These are phyloP conservation scores for Pollicipes pollicipes DNA, from an alignment of 1,140 invertebrate species.

Conservation along the genomic window DNA sequence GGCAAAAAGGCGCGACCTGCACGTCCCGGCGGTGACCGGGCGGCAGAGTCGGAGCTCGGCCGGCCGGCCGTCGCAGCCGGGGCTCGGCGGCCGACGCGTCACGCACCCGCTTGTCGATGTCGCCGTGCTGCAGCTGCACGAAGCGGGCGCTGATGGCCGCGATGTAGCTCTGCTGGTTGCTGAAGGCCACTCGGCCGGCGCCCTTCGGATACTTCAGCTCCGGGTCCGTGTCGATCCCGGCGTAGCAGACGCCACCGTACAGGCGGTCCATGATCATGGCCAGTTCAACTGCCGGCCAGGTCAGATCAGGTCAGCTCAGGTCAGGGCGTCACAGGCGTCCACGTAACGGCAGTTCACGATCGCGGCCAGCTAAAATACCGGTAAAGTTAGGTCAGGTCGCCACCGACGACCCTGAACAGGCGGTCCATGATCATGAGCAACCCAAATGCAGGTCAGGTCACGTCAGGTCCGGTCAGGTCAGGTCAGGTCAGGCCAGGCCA, in stretches of 20 bases:
- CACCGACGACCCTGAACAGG: too few species aligned
- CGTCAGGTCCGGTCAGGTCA: too few species aligned
- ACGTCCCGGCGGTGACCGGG: too few species aligned
- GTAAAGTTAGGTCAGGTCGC: too few species aligned
- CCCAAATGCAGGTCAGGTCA: too few species aligned
- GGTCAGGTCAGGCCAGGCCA: too few species aligned
- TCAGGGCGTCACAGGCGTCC: constrained; percentile 27
- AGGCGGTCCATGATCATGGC: constrained; percentile 98
- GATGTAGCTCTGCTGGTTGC: constrained; percentile 97
- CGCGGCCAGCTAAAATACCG: background rate
- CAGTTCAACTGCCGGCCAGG: too few species aligned
- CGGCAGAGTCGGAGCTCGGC: too few species aligned
- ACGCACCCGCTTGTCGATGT: constrained; percentile 88
- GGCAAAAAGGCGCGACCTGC: background rate
- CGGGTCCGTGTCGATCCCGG: constrained; percentile 97
- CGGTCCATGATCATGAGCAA: too few species aligned
- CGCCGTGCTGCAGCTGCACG: constrained; percentile 94
- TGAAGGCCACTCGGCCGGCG: constrained; percentile 94
- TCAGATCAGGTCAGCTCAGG: constrained; percentile 42
- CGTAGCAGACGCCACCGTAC: constrained; percentile 97
- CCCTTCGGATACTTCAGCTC: constrained; percentile 99
- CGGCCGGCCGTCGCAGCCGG: too few species aligned
- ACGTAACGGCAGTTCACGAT: background rate
- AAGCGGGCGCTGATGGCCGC: constrained; percentile 96
- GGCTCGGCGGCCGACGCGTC: too few species aligned